Conservation (phyloP, 2,888 invertebrate genomes). For the Vanessa cardui region DNA sequence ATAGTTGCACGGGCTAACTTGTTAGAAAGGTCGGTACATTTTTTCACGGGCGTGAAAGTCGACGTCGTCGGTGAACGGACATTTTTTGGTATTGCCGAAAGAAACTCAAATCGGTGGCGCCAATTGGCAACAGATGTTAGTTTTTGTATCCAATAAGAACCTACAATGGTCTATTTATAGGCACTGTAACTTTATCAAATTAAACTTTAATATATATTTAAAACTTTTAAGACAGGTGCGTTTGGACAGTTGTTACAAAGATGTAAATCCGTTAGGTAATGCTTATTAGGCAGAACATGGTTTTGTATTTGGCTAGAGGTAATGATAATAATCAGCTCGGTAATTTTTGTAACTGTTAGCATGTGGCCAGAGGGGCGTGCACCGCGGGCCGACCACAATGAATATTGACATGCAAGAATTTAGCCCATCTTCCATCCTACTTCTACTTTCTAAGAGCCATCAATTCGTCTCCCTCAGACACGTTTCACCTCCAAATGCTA, state of each 20-base stretch:
- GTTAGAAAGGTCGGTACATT: conserved; percentile 69
- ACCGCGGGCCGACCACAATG: conserved; percentile 49
- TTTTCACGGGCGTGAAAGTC: conserved; percentile 73
- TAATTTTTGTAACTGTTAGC: conserved; percentile 51
- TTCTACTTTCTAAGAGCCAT: conserved; percentile 60
- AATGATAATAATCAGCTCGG: conserved; percentile 9
- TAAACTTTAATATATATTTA: not conserved
- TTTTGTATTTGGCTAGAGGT: conserved; percentile 3
- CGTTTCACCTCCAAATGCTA: conserved; percentile 79
- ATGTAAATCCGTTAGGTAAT: not conserved
- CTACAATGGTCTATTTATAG: not conserved
- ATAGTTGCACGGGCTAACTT: conserved; percentile 46
- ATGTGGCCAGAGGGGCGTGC: conserved; percentile 41
- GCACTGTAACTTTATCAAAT: not conserved
- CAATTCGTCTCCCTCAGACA: conserved; percentile 70
- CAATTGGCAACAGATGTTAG: conserved; percentile 46
- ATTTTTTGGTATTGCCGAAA: conserved; percentile 69
- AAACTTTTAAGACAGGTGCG: not conserved
- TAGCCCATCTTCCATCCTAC: conserved; percentile 70
- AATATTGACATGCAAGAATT: conserved; percentile 70
- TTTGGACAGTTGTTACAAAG: not conserved
- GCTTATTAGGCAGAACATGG: too few species aligned
- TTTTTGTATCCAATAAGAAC: conserved; percentile 29
- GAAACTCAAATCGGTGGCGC: conserved; percentile 47
- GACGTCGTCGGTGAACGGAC: conserved; percentile 53